These are phyloP conservation scores for Danio jaintianensis DNA, from an alignment of 2,797 vertebrate species.

Conservation along the genomic window DNA sequence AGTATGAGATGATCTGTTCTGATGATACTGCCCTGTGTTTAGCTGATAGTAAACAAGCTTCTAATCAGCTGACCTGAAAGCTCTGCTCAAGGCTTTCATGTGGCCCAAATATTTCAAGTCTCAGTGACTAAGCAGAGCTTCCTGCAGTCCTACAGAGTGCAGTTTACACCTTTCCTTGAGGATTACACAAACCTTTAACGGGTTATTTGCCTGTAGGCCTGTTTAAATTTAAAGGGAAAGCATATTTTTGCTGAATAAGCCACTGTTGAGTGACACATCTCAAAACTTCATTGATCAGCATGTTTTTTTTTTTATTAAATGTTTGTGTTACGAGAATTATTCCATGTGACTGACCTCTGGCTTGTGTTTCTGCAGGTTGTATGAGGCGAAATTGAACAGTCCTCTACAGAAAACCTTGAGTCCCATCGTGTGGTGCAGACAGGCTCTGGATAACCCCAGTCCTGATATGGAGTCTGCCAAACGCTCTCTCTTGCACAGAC, in stretches of 20 bases:
- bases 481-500: slow-evolving; percentile 94
- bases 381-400: slow-evolving; percentile 92
- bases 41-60: slow-evolving; percentile 11
- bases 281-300: slow-evolving; percentile 14
- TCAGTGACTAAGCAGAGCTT: slow-evolving; percentile 31
- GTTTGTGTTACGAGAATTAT: not conserved
- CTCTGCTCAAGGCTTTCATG: slow-evolving; percentile 3
- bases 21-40: not conserved
- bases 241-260: slow-evolving; percentile 7
- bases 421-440: slow-evolving; percentile 95
- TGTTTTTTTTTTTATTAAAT: slow-evolving; percentile 22
- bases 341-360: slow-evolving; percentile 33
- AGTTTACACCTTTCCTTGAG: slow-evolving; percentile 6
- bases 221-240: slow-evolving; percentile 9
- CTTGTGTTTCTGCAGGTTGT: slow-evolving; percentile 84
- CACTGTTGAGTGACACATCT: not conserved
- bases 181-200: slow-evolving; percentile 12
- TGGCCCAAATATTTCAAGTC: slow-evolving; percentile 16
- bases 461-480: slow-evolving; percentile 98
- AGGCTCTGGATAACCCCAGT: slow-evolving; percentile 94
- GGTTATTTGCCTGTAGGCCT: not conserved
- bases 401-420: slow-evolving; percentile 90
- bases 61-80: slow-evolving; percentile 9
- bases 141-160: not conserved
- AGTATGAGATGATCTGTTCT: slow-evolving; percentile 7